Evolutionary conservation across 2,888 invertebrate species (phyloP).

Genomic region (Pollenia labialis): DNA sequence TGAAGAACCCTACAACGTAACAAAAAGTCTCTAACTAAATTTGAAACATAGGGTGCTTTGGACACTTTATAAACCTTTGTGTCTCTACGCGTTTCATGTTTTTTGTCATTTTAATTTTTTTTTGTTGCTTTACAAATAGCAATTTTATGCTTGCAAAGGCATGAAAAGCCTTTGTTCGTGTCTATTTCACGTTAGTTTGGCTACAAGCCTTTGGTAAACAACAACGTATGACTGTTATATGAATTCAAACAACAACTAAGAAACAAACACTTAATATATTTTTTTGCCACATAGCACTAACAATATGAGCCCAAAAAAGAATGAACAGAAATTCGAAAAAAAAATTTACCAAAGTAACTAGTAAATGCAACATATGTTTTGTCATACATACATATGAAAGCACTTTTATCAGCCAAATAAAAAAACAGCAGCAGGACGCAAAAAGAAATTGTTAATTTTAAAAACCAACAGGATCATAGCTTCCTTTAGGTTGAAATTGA

Average conservation of each 20-base stretch:
- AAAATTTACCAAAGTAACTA: constrained; percentile 33
- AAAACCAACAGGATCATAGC: too few species aligned
- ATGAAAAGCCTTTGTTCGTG: constrained; percentile 76
- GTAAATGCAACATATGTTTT: constrained; percentile 67
- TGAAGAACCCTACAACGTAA: too few species aligned
- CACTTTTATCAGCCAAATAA: neutral
- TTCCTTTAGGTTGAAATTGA: too few species aligned
- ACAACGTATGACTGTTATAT: constrained; percentile 49
- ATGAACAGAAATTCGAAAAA: constrained; percentile 27
- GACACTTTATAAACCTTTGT: neutral
- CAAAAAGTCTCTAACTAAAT: too few species aligned
- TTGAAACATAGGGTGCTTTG: too few species aligned
- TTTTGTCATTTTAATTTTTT: neutral
- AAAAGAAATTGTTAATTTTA: neutral
- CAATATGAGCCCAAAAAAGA: constrained; percentile 49
- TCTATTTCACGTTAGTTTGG: constrained; percentile 77
- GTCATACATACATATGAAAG: neutral
- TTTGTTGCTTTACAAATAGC: constrained; percentile 63
- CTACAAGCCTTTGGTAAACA: constrained; percentile 66
- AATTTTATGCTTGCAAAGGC: constrained; percentile 75
- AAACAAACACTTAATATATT: constrained; percentile 31
- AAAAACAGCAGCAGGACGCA: neutral
- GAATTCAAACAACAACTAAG: constrained; percentile 17
- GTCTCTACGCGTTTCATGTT: neutral
- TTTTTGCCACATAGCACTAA: constrained; percentile 1